Base-by-base conservation (phyloP, 1,140 invertebrate species). In the Penaeus chinensis region DNA sequence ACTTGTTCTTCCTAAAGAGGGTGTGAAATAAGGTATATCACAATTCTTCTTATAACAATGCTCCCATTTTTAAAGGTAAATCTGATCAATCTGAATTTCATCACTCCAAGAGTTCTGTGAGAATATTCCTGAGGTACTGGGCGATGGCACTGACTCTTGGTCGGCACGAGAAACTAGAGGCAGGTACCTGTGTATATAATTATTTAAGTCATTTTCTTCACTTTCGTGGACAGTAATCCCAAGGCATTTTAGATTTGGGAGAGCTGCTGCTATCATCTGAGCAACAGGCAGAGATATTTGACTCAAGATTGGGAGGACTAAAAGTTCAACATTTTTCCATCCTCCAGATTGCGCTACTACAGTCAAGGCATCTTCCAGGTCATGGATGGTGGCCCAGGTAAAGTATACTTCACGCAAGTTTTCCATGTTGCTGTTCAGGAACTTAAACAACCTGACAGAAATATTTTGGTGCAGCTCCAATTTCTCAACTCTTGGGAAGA, bases 401-500 rank as follows among this genome's bases (percentile, higher is more conserved):
- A 79, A 87, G 62, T 87, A 78, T 0, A 87, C 65, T 32, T 87
- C 85, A 32, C 65, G 69, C 19, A 87, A 42, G 37, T 82, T 82
- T 82, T 77, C 37, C 85, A 87, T 87, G 22, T 76, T 82, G 16
- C 18, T 76, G 37, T 87, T 87, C 24, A 87, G 63, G 60, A 82
- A 32, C 24, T 77, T 87, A 22, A 87, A 87, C 10, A 87, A 27
- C 60, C 79, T 82, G n/a, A 87, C 79, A n/a, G 85, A 87, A 37
- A 87, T 82, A 42, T 87, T 87, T 32, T 87, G 85, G 20, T 74
- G 27, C 13, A 87, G 61, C 63, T 87, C 85, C 11, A 87, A 37
- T 62, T 87, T 87, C 42, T 87, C 85, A 42, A 87, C 85, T 63
- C 79, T 76, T 4, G 85, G 85, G 61, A 87, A 87, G 19, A 87